Percentiles rank a stretch among this genome's conserved stretches.
phyloP scores from a whole-genome alignment of 2,113 vertebrate species.

The Amphiprion ocellaris region DNA sequence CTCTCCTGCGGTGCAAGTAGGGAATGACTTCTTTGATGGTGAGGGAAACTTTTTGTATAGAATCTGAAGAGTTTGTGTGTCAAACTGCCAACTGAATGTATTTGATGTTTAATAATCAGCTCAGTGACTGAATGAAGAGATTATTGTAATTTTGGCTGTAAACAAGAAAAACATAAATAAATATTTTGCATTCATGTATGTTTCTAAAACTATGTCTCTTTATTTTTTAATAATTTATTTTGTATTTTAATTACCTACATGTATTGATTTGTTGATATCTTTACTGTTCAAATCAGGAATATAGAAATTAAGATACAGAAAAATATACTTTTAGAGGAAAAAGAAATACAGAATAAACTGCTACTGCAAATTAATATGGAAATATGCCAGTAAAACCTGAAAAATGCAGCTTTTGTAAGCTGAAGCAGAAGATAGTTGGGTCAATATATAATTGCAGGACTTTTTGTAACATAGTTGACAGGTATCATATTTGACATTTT shows the following conservation, averaged over 20 bases:
- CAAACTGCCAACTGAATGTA: not conserved
- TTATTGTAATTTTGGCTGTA: no score
- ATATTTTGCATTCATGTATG: not conserved
- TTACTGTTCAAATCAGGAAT: not conserved
- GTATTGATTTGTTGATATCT: not conserved
- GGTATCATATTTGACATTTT: no score
- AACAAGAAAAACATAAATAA: not conserved
- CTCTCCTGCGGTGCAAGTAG: slow-evolving; percentile 75
- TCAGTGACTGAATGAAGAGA: not conserved
- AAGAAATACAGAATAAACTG: no score
- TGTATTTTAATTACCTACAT: not conserved
- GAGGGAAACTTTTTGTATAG: slow-evolving; percentile 89
- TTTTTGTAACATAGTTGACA: no score
- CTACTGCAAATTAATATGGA: no score
- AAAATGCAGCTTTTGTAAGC: no score
- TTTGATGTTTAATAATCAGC: not conserved
- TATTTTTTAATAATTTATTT: not conserved
- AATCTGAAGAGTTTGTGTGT: slow-evolving; percentile 73
- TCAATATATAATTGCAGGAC: no score
- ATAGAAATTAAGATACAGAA: not conserved
- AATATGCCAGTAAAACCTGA: no score
- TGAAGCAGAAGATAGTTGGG: no score
- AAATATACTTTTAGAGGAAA: no score
- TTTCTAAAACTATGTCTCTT: not conserved
- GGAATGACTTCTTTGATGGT: slow-evolving; percentile 86